Base-by-base conservation (phyloP, 2,888 invertebrate species). In the Sesia apiformis region DNA sequence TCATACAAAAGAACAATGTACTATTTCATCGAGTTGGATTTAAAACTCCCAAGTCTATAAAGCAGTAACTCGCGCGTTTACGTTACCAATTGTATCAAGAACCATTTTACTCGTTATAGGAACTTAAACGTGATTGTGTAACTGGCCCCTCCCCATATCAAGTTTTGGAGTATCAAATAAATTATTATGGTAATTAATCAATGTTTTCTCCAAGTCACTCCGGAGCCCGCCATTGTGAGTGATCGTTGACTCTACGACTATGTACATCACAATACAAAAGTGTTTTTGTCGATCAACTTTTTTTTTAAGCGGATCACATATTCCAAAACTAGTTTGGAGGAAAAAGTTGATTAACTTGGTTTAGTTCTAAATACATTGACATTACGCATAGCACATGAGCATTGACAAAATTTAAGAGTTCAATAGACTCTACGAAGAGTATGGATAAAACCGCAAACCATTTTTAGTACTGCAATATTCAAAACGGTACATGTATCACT, bases 141-240 rank as follows among this genome's bases (percentile, higher is more conserved):
- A 82, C 76, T 74, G 75, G 78, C 81, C 79, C 82, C 83, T 76
- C 82, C 82, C 77, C 69, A 69, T 82, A 84, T 85, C 86, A 81
- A 84, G 84, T 86, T 88, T 84, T 81, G 78, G 86, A 82, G 87
- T 88, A 89, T 86, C 89, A 89, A 88, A 89, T 89, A 89, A 89
- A 89, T 88, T 84, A 89, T 89, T 88, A 87, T 88, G 86, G 86
- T 88, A 88, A 89, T 89, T 89, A 89, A 89, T 89, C 89, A 89
- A 86, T 84, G 88, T 89, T 88, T 88, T 88, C 87, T 88, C 81
- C 87, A 70, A 88, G 87, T 89, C 88, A 89, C 84, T 89, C 77
- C 68, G 72, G 74, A 70, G 62, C 63, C 69, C 68, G 69, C 80
- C 69, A 85, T 86, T 88, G 87, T 87, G 84, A 87, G 79, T 85